Evolutionary conservation across 2,888 invertebrate species (phyloP).

Genomic region (Brassicogethes aeneus): DNA sequence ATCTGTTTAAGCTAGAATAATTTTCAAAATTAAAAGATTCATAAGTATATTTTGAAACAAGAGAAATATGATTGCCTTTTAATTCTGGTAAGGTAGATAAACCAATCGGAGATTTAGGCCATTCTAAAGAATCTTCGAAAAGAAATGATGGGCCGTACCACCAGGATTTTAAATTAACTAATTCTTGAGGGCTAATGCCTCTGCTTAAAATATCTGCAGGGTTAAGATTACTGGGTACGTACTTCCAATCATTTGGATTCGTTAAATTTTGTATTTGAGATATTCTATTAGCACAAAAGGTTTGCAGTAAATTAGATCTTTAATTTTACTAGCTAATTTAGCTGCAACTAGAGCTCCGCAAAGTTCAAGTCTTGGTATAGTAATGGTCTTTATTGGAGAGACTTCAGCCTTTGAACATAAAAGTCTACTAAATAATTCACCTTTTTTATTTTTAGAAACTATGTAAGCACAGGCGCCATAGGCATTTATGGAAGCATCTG

Average conservation of each 20-base stretch:
- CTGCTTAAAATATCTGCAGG: no score
- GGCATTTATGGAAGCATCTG: conserved; percentile 13
- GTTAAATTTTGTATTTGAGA: no score
- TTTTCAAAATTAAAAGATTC: conserved; percentile 3
- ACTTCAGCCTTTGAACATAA: conserved; percentile 5
- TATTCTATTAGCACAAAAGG: no score
- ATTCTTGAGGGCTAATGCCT: no score
- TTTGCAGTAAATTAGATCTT: no score
- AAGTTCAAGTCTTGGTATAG: no score
- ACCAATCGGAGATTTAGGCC: background rate
- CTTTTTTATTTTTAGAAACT: background rate
- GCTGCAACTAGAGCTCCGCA: no score
- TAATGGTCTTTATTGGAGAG: conserved; percentile 6
- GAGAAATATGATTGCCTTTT: background rate
- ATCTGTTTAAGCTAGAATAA: conserved; percentile 2
- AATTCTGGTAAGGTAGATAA: background rate
- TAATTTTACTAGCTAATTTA: no score
- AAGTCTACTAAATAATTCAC: no score
- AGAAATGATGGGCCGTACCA: no score
- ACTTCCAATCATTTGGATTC: background rate
- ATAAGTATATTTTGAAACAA: background rate
- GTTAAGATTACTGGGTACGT: background rate
- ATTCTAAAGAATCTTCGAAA: no score
- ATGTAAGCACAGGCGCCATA: conserved; percentile 8
- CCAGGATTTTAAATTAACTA: no score